phyloP scores from a whole-genome alignment of 2,113 vertebrate species.

The Physeter macrocephalus region DNA sequence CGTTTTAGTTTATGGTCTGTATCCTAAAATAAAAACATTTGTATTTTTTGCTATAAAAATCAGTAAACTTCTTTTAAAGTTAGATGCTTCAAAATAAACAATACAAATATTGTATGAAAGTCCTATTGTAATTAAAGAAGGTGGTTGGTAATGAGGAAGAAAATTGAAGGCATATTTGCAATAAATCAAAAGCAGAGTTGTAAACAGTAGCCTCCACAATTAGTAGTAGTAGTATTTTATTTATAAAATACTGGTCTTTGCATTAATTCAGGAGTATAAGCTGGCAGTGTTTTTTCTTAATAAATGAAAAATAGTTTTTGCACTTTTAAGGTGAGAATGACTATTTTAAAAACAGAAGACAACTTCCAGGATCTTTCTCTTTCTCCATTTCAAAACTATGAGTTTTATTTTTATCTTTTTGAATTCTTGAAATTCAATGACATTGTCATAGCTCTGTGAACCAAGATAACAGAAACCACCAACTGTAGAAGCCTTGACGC shows the following conservation, averaged over 20 bases:
- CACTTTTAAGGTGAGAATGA: slow-evolving; percentile 53
- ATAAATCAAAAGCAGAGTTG: slow-evolving; percentile 51
- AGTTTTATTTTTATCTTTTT: slow-evolving; percentile 56
- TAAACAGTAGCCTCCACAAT: slow-evolving; percentile 35
- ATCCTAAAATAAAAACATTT: slow-evolving; percentile 30
- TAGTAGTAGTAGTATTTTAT: slow-evolving; percentile 31
- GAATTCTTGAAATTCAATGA: slow-evolving; percentile 62
- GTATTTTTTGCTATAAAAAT: slow-evolving; percentile 51
- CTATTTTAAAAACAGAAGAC: slow-evolving; percentile 64
- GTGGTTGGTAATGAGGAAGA: slow-evolving; percentile 12
- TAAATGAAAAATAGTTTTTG: slow-evolving; percentile 45
- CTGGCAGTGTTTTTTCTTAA: neutral
- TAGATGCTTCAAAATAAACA: slow-evolving; percentile 43
- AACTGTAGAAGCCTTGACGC: slow-evolving; percentile 73
- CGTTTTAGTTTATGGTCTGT: slow-evolving; percentile 27
- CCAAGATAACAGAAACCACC: slow-evolving; percentile 65
- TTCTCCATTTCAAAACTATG: slow-evolving; percentile 58
- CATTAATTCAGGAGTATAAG: slow-evolving; percentile 22
- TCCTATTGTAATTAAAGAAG: slow-evolving; percentile 60
- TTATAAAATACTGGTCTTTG: neutral
- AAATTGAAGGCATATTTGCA: slow-evolving; percentile 45
- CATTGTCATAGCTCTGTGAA: slow-evolving; percentile 61
- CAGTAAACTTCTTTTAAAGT: slow-evolving; percentile 55
- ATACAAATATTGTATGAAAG: slow-evolving; percentile 62
- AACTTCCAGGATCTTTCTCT: slow-evolving; percentile 20